A percentile compares a stretch with the other conserved stretches of the same genome.
Evolutionary conservation across 2,797 vertebrate genomes (phyloP).

Genomic region (Chromis chromis): DNA sequence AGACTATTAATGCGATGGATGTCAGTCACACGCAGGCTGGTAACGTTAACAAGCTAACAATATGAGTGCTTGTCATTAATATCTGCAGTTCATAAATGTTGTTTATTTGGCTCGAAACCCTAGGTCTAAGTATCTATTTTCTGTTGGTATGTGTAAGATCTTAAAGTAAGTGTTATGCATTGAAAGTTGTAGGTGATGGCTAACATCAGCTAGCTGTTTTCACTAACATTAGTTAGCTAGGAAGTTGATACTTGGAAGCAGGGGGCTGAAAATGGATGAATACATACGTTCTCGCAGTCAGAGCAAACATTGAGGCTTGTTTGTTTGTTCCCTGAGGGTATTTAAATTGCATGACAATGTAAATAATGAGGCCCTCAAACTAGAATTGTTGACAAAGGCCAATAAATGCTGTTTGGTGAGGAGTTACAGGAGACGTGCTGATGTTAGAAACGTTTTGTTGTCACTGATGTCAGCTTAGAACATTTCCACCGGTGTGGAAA

Average conservation of each 20-base stretch:
- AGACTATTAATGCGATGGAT: not conserved
- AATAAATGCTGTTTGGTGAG: not conserved
- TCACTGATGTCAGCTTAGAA: no score
- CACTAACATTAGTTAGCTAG: not conserved
- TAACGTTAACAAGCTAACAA: not conserved
- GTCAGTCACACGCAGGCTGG: no score
- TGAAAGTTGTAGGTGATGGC: not conserved
- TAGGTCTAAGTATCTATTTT: not conserved
- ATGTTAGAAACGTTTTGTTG: not conserved
- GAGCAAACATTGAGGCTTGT: not conserved
- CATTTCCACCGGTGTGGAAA: no score
- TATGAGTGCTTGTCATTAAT: not conserved
- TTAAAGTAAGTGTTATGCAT: not conserved
- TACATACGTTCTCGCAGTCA: not conserved
- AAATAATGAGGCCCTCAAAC: not conserved
- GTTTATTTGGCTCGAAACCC: not conserved
- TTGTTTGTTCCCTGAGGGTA: not conserved
- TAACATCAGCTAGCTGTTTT: not conserved
- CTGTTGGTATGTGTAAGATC: not conserved
- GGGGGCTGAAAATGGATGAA: not conserved
- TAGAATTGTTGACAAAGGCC: no score
- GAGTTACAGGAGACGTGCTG: not conserved
- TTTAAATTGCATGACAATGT: not conserved
- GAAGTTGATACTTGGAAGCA: not conserved
- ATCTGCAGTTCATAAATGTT: not conserved